These are phyloP conservation scores for Leiothrix lutea DNA, from an alignment of 2,113 vertebrate genomes.

Conservation along the genomic window DNA sequence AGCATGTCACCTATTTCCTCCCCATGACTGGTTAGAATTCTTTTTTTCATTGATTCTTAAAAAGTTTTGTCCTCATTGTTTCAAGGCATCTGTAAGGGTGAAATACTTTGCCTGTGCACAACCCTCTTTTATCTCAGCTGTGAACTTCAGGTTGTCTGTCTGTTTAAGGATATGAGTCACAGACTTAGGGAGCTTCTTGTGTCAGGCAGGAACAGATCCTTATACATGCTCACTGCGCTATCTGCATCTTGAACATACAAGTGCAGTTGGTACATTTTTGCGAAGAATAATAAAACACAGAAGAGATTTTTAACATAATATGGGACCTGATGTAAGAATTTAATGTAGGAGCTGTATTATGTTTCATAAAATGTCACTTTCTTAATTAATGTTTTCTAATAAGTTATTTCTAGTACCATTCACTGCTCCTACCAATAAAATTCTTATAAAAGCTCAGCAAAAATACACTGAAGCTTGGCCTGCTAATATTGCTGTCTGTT, in stretches of 20 bases:
- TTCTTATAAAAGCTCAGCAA: slow-evolving; percentile 1
- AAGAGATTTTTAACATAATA: not conserved
- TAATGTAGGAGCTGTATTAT: not conserved
- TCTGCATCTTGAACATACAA: not conserved
- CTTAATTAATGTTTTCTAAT: slow-evolving; percentile 40
- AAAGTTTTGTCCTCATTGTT: not conserved
- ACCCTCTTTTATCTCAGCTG: not conserved
- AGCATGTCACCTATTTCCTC: not conserved
- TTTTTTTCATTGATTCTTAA: not conserved
- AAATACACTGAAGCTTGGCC: not conserved
- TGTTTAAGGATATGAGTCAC: not conserved
- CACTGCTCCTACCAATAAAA: not conserved
- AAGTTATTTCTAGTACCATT: slow-evolving; percentile 18
- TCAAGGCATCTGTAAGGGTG: not conserved
- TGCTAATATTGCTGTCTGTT: not conserved
- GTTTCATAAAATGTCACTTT: slow-evolving; percentile 16
- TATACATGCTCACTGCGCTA: not conserved
- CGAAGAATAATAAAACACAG: not conserved
- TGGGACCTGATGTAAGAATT: not conserved
- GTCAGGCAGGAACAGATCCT: not conserved
- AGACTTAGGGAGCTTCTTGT: not conserved
- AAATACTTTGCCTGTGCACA: not conserved
- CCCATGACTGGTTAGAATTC: not conserved
- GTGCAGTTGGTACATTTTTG: not conserved
- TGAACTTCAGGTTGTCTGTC: not conserved